Evolutionary conservation across 2,113 vertebrate genomes (phyloP), one percentile per base, ranked within the genome.

Genomic region (Sceloporus undulatus): DNA sequence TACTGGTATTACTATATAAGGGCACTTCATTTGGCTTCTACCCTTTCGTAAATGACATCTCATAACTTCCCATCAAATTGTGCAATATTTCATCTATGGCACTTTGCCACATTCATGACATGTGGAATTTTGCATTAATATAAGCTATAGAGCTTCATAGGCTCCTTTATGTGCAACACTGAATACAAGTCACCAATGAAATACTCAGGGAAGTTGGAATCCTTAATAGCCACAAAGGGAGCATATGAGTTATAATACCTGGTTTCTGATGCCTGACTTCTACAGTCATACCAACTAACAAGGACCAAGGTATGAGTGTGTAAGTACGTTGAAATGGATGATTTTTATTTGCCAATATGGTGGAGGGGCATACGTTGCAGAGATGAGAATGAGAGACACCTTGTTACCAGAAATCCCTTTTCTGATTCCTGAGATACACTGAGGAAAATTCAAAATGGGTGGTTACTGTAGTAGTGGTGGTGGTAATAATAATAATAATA

Each of bases 151-250:
- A 48, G 89, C 86, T 86, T 75, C 79, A 88, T 85, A 42, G 86
- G 29, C 25, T 82, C 77, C 93, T 95, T 89, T 79, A 92, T 93
- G 89, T 82, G 74, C 89, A 91, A 88, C 87, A 88, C 71, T 29
- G 88, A 59, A 85, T 66, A 76, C 25, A 85, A 89, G 80, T 78
- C 29, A 87, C 77, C 87, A 73, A 54, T 87, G 87, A 91, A 82
- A 71, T 18, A 40, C 85, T 75, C 34, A 62, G 27, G 5, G 27
- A 38, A 16, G 13, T 5, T 74, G 11, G 19, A 48, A 59, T 52
- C 76, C 48, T 56, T 70, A 18, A 38, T 6, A 62, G 62, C 8
- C 14, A 79, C 65, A 70, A 59, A 14, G 21, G n/a, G 14, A 86
- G 21, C 76, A 70, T 5, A 25, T 52, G 65, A 2, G 19, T 38